Percentiles rank a stretch among this genome's conserved stretches.
Evolutionary conservation across 1,140 invertebrate species (phyloP).

Genomic region (Acyrthosiphon pisum): DNA sequence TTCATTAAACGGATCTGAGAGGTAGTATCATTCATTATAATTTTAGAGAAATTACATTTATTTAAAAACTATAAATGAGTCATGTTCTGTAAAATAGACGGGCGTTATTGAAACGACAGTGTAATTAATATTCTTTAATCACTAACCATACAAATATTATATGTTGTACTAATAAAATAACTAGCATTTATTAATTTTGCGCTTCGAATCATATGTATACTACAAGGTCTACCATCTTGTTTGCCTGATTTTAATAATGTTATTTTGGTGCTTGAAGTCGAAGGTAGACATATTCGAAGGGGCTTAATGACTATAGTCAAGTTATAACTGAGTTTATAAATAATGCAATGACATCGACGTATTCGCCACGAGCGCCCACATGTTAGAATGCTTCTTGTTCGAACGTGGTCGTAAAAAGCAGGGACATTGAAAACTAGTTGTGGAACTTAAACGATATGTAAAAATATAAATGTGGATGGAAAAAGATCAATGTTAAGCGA

Average conservation of each 20-base stretch:
- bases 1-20: background rate
- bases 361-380: background rate
- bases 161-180: background rate
- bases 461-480: background rate
- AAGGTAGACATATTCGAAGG: background rate
- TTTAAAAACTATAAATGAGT: background rate
- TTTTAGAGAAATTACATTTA: background rate
- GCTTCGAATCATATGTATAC: background rate
- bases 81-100: background rate
- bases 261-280: slow-evolving; percentile 9
- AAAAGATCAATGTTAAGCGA: background rate
- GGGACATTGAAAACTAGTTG: background rate
- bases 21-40: background rate
- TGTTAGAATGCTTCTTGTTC: slow-evolving; percentile 3
- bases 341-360: slow-evolving; percentile 43
- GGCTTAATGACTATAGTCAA: background rate
- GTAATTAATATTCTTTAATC: background rate
- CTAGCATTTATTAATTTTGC: background rate
- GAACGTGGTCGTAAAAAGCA: background rate
- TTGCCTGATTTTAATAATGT: slow-evolving; percentile 12
- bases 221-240: background rate
- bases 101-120: background rate
- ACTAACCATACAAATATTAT: background rate
- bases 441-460: background rate
- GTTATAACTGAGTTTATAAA: slow-evolving; percentile 32